phyloP scores from a whole-genome alignment of 2,797 vertebrate genomes.

The Platalea minor region DNA sequence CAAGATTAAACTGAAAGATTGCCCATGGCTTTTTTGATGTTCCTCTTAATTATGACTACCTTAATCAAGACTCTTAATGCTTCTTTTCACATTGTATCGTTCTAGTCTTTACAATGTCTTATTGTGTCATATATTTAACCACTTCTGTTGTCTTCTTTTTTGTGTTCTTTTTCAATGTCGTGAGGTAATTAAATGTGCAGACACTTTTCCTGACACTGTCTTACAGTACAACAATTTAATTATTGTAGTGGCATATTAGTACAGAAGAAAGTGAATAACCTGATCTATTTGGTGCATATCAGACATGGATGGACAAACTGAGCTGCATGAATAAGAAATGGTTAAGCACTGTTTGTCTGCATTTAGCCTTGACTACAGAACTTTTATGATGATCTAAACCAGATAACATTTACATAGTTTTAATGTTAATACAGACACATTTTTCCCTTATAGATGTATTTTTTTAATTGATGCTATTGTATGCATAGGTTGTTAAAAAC shows the following conservation, averaged over 20 bases:
- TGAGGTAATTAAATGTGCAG: neutral
- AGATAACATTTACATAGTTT: neutral
- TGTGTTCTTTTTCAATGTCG: neutral
- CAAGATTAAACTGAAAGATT: neutral
- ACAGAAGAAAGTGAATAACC: neutral
- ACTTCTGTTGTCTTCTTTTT: neutral
- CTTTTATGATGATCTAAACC: neutral
- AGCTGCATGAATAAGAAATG: neutral
- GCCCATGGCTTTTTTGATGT: neutral
- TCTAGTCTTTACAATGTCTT: neutral
- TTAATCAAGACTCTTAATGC: neutral
- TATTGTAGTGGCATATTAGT: neutral
- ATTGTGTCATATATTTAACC: neutral
- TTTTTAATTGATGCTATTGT: neutral
- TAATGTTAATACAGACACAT: neutral
- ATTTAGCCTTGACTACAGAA: neutral
- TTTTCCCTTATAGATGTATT: neutral
- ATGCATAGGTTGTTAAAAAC: neutral
- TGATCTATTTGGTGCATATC: neutral
- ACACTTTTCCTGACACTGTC: neutral
- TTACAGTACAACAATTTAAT: neutral
- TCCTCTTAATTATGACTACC: neutral
- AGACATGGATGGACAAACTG: neutral
- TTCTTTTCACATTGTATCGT: neutral
- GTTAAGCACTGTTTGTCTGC: neutral